These are phyloP conservation scores for Trypoxylus dichotomus DNA, from an alignment of 1,140 invertebrate genomes.

Conservation along the genomic window DNA sequence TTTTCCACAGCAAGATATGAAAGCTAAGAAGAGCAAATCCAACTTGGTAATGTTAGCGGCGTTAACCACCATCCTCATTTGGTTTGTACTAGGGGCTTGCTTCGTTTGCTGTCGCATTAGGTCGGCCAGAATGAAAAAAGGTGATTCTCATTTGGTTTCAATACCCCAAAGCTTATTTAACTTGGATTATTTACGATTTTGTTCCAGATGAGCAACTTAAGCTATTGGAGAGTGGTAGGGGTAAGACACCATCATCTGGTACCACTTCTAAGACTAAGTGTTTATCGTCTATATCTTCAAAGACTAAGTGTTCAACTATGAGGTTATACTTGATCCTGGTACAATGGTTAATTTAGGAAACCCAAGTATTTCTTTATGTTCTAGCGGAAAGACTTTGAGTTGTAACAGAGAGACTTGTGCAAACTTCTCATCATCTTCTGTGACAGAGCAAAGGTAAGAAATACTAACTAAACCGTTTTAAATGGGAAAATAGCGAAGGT, in stretches of 20 bases:
- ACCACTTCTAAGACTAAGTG: slow-evolving; percentile 14
- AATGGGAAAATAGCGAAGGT: too few relatives aligned
- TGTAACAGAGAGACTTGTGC: slow-evolving; percentile 13
- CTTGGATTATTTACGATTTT: background rate
- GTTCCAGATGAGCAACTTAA: slow-evolving; percentile 15
- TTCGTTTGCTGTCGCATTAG: slow-evolving; percentile 49
- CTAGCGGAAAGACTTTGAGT: slow-evolving; percentile 12
- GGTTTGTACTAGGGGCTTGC: slow-evolving; percentile 47
- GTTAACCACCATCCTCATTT: slow-evolving; percentile 46
- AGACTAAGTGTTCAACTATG: slow-evolving; percentile 24
- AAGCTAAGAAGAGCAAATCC: slow-evolving; percentile 28
- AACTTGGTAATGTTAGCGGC: slow-evolving; percentile 43
- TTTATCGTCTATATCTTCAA: background rate
- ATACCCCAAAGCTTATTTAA: background rate
- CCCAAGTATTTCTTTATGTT: background rate
- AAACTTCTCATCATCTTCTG: background rate
- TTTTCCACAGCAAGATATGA: background rate
- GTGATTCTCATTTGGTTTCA: background rate
- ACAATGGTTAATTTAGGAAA: background rate
- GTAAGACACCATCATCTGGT: background rate
- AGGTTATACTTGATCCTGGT: background rate
- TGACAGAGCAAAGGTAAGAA: background rate
- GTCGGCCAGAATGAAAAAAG: slow-evolving; percentile 21
- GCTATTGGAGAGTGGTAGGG: background rate
- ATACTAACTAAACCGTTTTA: too few relatives aligned